Percentiles rank a stretch among this genome's conserved stretches.
These are phyloP conservation scores for Alethe castanea DNA, from an alignment of 2,113 vertebrate genomes.

Conservation along the genomic window DNA sequence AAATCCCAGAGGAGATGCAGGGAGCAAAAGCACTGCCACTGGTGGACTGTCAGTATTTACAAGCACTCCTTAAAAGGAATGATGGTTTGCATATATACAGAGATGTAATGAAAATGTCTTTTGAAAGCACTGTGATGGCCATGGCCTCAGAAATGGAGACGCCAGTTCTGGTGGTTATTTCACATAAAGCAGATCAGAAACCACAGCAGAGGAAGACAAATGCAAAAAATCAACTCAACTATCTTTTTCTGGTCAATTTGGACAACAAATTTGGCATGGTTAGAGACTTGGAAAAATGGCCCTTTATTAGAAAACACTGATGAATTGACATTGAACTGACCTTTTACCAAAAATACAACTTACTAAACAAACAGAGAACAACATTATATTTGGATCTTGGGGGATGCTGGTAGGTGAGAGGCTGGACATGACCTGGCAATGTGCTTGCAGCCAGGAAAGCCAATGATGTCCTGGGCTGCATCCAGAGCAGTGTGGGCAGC, in stretches of 20 bases:
- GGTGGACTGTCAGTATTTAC: background rate
- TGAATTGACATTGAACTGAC: background rate
- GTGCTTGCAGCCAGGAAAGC: background rate
- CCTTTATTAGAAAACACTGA: background rate
- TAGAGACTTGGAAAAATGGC: slow-evolving; percentile 18
- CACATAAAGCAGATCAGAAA: background rate
- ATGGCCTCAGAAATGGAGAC: background rate
- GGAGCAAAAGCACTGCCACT: background rate
- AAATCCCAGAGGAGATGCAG: background rate
- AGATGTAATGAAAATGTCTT: background rate
- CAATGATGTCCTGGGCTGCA: background rate
- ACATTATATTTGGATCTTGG: background rate
- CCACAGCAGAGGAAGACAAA: background rate
- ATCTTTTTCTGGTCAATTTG: background rate
- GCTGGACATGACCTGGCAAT: background rate
- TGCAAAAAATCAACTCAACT: background rate
- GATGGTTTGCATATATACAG: background rate
- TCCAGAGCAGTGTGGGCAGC: background rate
- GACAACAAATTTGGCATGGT: background rate
- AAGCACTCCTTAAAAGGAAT: background rate
- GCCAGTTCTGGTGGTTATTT: background rate
- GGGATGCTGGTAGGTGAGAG: background rate
- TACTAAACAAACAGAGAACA: background rate
- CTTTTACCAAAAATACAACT: background rate
- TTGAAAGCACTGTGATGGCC: background rate